phyloP scores from a whole-genome alignment of 2,113 vertebrate species.

The Eulacestoma nigropectus region DNA sequence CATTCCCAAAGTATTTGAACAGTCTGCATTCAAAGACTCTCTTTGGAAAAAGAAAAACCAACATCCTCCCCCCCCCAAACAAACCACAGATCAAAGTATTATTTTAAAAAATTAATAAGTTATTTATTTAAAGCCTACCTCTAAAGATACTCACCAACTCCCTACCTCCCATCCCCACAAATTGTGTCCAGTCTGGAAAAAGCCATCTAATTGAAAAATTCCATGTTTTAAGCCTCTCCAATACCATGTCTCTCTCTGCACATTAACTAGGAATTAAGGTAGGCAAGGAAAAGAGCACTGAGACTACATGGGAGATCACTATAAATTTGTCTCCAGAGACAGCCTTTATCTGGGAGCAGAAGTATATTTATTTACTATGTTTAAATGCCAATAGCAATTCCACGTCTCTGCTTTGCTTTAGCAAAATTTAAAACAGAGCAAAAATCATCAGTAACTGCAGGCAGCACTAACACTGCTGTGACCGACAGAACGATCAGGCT shows the following conservation, averaged over 20 bases:
- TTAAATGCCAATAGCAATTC: not conserved
- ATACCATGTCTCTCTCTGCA: not conserved
- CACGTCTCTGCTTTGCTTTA: not conserved
- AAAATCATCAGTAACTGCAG: not conserved
- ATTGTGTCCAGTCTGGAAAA: not conserved
- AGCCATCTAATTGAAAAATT: not conserved
- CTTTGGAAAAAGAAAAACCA: not conserved
- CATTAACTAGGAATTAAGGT: not conserved
- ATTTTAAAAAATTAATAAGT: not conserved
- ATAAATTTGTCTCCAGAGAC: not conserved
- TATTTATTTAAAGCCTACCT: not conserved
- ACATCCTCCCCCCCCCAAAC: not conserved
- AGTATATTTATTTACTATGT: not conserved
- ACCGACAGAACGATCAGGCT: not conserved
- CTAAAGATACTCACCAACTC: not conserved
- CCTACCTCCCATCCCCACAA: not conserved
- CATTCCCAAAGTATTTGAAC: not conserved
- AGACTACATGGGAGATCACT: not conserved
- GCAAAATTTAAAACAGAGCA: not conserved
- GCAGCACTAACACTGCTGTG: not conserved
- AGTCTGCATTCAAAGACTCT: not conserved
- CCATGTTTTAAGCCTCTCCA: not conserved
- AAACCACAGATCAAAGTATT: not conserved
- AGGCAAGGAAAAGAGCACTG: not conserved
- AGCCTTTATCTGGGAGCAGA: not conserved